phyloP scores from a whole-genome alignment of 2,888 invertebrate species.

The Carterocephalus palaemon region DNA sequence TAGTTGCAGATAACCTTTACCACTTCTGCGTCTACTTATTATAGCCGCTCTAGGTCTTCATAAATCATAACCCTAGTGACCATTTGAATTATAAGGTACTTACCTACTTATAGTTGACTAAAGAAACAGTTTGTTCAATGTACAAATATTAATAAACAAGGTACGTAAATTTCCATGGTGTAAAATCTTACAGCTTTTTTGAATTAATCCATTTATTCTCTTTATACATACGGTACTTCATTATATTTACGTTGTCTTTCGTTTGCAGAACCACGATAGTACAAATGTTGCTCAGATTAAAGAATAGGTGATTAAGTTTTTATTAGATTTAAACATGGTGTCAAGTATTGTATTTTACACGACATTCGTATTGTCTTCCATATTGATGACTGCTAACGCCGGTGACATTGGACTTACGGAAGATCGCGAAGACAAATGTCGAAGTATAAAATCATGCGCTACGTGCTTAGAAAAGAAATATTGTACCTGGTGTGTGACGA shows the following conservation, averaged over 20 bases:
- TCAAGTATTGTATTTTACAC: background rate
- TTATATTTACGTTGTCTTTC: too few species aligned
- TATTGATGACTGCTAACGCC: background rate
- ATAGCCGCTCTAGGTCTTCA: conserved; percentile 3
- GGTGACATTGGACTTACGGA: conserved; percentile 5
- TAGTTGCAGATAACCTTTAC: conserved; percentile 13
- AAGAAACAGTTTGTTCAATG: too few species aligned
- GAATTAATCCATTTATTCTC: too few species aligned
- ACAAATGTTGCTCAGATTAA: background rate
- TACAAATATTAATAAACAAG: too few species aligned
- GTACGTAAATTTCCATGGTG: too few species aligned
- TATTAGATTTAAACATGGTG: conserved; percentile 2
- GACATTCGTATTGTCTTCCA: background rate
- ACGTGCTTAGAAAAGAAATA: conserved; percentile 47
- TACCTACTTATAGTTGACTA: too few species aligned
- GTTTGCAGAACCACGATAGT: too few species aligned
- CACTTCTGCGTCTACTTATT: conserved; percentile 4
- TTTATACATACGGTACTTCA: too few species aligned
- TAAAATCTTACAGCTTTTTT: too few species aligned
- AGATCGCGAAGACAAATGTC: conserved; percentile 31
- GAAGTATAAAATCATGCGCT: conserved; percentile 45
- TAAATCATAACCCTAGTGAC: conserved; percentile 6
- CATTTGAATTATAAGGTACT: too few species aligned
- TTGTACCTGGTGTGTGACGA: conserved; percentile 64
- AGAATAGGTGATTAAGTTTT: too few species aligned